These are phyloP conservation scores for Protonemura montana DNA, from an alignment of 2,888 invertebrate genomes.

Conservation along the genomic window DNA sequence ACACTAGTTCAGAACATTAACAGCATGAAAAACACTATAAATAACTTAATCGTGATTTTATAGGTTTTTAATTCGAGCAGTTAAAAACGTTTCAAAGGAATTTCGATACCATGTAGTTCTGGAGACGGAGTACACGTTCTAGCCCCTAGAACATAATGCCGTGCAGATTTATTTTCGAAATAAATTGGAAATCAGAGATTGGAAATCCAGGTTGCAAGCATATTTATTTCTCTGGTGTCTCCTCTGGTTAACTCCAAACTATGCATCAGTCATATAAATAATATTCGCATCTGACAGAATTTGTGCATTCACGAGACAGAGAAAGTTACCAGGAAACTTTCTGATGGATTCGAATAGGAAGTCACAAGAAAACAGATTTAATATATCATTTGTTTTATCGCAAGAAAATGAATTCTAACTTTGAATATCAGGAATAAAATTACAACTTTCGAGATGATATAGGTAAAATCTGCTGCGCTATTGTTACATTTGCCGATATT, in stretches of 20 bases:
- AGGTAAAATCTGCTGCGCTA: neutral
- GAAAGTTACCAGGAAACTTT: neutral
- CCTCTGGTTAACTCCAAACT: neutral
- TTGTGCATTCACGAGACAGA: neutral
- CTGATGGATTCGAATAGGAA: neutral
- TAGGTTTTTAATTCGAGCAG: neutral
- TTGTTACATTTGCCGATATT: neutral
- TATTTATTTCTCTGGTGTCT: neutral
- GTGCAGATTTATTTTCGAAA: neutral
- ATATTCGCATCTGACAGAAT: neutral
- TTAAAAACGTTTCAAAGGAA: conserved; percentile 3
- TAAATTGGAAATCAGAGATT: neutral
- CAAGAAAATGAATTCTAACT: neutral
- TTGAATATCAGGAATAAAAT: neutral
- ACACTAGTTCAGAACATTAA: conserved; percentile 7
- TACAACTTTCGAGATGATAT: neutral
- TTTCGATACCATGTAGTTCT: neutral
- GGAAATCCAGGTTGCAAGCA: neutral
- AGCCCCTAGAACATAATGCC: neutral
- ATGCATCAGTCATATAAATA: conserved; percentile 7
- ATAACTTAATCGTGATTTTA: conserved; percentile 7
- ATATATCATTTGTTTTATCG: neutral
- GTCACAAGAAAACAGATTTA: neutral
- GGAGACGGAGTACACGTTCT: neutral
- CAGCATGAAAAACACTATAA: conserved; percentile 7